Conservation (phyloP, 2,888 invertebrate genomes). For the Balanococcus diminutus region DNA sequence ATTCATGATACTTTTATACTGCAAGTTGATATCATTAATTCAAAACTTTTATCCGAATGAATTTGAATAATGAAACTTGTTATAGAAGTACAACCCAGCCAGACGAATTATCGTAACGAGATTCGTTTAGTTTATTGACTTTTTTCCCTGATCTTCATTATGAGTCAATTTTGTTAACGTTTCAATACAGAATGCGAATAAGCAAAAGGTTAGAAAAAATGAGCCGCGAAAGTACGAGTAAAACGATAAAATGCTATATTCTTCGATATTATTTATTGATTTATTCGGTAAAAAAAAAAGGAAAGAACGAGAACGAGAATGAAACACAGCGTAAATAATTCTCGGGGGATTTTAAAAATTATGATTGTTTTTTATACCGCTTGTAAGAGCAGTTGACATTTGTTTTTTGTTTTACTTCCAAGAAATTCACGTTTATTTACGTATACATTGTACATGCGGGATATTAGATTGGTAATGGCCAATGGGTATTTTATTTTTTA, state of each 20-base stretch:
- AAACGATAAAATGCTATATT: not conserved
- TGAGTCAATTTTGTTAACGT: not conserved
- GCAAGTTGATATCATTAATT: constrained; percentile 16
- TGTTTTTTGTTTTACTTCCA: not conserved
- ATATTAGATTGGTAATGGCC: too few species aligned
- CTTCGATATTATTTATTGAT: not conserved
- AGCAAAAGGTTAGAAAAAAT: not conserved
- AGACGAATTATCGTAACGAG: not conserved
- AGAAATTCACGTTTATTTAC: not conserved
- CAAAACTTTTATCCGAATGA: constrained; percentile 2
- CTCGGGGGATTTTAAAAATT: not conserved
- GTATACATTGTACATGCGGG: too few species aligned
- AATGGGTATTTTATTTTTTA: too few species aligned
- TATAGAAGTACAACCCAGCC: not conserved
- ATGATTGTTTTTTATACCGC: not conserved
- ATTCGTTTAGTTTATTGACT: constrained; percentile 11
- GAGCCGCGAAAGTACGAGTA: not conserved
- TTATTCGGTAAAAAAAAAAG: not conserved
- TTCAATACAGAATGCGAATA: too few species aligned
- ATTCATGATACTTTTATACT: not conserved
- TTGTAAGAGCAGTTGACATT: not conserved
- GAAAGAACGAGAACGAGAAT: too few species aligned
- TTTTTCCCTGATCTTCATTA: not conserved
- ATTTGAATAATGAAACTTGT: constrained; percentile 13
- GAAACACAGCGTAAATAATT: not conserved